phyloP scores from a whole-genome alignment of 2,888 invertebrate genomes.

The Prosopocoilus inquinatus region DNA sequence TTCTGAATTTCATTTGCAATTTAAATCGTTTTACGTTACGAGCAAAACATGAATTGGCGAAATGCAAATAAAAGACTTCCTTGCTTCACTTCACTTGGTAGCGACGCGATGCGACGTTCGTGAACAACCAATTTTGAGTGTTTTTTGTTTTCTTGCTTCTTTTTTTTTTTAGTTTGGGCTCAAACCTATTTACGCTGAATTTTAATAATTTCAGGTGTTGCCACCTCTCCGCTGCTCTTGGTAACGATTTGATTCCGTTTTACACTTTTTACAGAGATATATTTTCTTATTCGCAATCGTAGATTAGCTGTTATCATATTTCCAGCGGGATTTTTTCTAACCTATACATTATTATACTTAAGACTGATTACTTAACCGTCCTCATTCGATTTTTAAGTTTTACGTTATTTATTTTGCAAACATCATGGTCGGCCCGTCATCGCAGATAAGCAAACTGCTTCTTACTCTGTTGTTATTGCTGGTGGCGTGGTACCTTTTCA shows the following conservation, averaged over 20 bases:
- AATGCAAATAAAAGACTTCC: no score
- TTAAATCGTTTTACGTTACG: no score
- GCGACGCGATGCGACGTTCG: background rate
- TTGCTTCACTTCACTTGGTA: no score
- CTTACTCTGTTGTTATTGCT: conserved; percentile 58
- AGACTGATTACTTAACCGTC: conserved; percentile 20
- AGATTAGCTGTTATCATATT: conserved; percentile 1
- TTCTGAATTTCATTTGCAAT: no score
- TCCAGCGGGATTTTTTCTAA: background rate
- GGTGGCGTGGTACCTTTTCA: conserved; percentile 64
- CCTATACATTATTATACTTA: background rate
- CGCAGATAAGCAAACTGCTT: conserved; percentile 69
- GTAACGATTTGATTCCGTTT: conserved; percentile 9
- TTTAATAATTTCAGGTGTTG: conserved; percentile 18
- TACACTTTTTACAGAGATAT: conserved; percentile 13
- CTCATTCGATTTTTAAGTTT: conserved; percentile 14
- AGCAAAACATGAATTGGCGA: no score
- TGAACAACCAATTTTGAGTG: background rate
- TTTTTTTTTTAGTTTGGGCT: conserved; percentile 8
- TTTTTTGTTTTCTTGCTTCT: no score
- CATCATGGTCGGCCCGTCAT: conserved; percentile 69
- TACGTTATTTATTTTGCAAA: conserved; percentile 2
- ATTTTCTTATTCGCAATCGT: conserved; percentile 16
- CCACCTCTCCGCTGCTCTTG: conserved; percentile 12
- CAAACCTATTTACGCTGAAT: conserved; percentile 15